Percentiles rank a stretch among this genome's conserved stretches.
Conservation (phyloP, 2,113 vertebrate species). For the Rhinichthys klamathensis region DNA sequence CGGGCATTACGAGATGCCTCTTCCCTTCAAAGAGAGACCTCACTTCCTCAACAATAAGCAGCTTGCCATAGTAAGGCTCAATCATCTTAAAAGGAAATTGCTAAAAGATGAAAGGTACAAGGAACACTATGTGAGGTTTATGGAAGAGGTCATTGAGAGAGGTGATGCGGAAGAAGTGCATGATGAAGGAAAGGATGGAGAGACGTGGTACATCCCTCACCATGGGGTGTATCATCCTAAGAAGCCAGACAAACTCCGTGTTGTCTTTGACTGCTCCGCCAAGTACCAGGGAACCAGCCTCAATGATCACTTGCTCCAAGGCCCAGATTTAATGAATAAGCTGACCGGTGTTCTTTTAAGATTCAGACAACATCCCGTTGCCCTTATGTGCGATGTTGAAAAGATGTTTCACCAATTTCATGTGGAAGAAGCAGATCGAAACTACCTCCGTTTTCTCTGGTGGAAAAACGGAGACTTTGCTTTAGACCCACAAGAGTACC, state of each 20-base stretch:
- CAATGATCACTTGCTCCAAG: slow-evolving; percentile 30
- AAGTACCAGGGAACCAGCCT: slow-evolving; percentile 20
- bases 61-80: not conserved
- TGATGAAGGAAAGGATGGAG: slow-evolving; percentile 30
- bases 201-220: slow-evolving; percentile 44
- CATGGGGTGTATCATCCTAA: slow-evolving; percentile 25
- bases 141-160: slow-evolving; percentile 37
- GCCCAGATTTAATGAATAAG: slow-evolving; percentile 32
- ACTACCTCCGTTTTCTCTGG: not conserved
- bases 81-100: slow-evolving; percentile 12
- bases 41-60: not conserved
- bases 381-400: slow-evolving; percentile 27
- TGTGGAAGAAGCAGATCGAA: not conserved
- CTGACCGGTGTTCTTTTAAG: slow-evolving; percentile 37
- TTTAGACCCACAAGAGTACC: not conserved
- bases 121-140: slow-evolving; percentile 2
- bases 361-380: slow-evolving; percentile 19
- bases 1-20: slow-evolving; percentile 14
- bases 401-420: slow-evolving; percentile 31
- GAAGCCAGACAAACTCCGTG: not conserved
- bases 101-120: slow-evolving; percentile 6
- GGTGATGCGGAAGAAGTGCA: slow-evolving; percentile 23
- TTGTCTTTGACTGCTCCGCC: not conserved
- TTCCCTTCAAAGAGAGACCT: not conserved
- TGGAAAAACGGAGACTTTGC: not conserved